Base-by-base conservation (phyloP, 2,113 vertebrate species). In the Corythornis cristatus region DNA sequence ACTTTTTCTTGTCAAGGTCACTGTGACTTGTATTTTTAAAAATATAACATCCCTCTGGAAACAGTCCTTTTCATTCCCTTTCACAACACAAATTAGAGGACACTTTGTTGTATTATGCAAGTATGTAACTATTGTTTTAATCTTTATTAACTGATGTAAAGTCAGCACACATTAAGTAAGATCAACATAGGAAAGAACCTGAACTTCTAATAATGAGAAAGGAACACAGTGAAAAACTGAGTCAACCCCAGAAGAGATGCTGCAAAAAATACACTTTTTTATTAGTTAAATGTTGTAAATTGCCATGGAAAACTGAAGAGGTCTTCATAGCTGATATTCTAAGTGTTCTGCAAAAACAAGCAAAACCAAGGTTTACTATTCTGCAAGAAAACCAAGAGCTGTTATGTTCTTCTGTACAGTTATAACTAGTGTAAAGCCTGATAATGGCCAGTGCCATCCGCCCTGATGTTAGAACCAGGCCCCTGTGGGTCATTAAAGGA, bases 1-100 rank as follows among this genome's bases (percentile, higher is more conserved):
- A 65, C 85, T 91, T 73, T 95, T 42, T 72, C 70, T 61, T 71
- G 28, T 61, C 71, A 73, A 71, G 64, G 88, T 93, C 82, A 89
- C 67, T 8, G 66, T 85, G 93, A 93, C 94, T 81, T 35, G 4
- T 10, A 31, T 53, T 40, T 43, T 60, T 21, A 4, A 0, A 14
- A 75, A 81, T 81, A 4, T 14, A 89, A 48, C 40, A 92, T 78
- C 66, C 71, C 61, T 57, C n/a, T 68, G 64, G 87, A 22, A 96
- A 90, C 79, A 94, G 66, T 15, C 62, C 83, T 83, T 57, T 68
- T 72, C 46, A 51, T 85, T 79, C n/a, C 46, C 9, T 93, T 89
- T 68, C 35, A 45, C 33, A 61, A 31, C 12, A 7, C 54, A 89
- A 79, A 92, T 86, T 72, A 60, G 48, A 23, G 83, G 43, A 23